Conservation (phyloP, 2,113 vertebrate species). For the Nerophis ophidion region DNA sequence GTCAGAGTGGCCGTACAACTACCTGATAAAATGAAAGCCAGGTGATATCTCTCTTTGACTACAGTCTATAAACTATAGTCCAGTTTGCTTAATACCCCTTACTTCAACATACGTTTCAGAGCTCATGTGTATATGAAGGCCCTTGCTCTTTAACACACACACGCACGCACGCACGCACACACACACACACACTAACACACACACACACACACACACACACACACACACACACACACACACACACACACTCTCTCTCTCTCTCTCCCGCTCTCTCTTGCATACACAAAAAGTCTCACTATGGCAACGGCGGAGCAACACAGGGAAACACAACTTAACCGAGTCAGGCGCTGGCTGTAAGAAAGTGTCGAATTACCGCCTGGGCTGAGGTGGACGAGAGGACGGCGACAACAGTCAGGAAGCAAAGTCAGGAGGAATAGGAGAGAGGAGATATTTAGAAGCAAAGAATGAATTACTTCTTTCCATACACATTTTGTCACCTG, state of each 20-base stretch:
- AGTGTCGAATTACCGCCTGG: slow-evolving; percentile 69
- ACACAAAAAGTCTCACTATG: slow-evolving; percentile 81
- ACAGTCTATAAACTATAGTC: slow-evolving; percentile 28
- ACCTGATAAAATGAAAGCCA: slow-evolving; percentile 51
- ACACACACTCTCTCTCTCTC: slow-evolving; percentile 14
- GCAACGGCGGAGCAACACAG: slow-evolving; percentile 87
- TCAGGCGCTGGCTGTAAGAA: slow-evolving; percentile 71
- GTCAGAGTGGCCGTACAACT: slow-evolving; percentile 43
- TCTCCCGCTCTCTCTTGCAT: slow-evolving; percentile 27
- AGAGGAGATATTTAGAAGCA: not conserved
- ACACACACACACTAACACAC: not conserved
- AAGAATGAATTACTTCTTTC: not conserved
- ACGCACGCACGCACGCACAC: not conserved
- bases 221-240: slow-evolving; percentile 20
- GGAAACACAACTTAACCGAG: slow-evolving; percentile 84
- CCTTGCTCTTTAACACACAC: not conserved
- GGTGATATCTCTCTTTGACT: slow-evolving; percentile 12
- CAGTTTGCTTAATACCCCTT: slow-evolving; percentile 4
- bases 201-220: not conserved
- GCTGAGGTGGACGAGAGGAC: slow-evolving; percentile 49
- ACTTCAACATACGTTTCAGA: not conserved
- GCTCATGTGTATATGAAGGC: slow-evolving; percentile 6
- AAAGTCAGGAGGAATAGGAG: not conserved
- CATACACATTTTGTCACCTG: not conserved
- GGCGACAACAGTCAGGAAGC: slow-evolving; percentile 20